Evolutionary conservation across 2,888 invertebrate genomes (phyloP), one percentile per base, ranked within the genome.

Genomic region (Idaea aversata): DNA sequence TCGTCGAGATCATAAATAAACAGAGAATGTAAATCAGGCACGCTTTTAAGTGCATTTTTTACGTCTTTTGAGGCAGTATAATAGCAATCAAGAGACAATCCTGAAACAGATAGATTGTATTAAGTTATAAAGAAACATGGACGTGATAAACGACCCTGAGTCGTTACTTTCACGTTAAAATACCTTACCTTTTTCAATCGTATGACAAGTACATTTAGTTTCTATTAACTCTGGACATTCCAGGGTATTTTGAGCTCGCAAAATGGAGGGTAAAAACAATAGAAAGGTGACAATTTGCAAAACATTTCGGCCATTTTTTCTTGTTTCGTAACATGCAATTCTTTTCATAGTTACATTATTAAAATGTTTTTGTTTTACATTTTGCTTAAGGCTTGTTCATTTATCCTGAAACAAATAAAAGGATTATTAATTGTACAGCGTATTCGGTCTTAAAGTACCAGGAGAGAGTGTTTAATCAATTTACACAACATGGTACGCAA

Each of bases 1-100:
- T 95, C 95, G 89, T 98, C 97, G 77, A 98, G 94, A 84, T 98
- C 97, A 93, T 97, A 97, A 80, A 98, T 95, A 84, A 96, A 97
- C 83, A 98, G 93, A 61, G 97, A 97, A 88, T 98, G 97, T 80
- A 98, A 94, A 77, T 93, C 87, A 71, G 94, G 93, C 76, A 95
- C 93, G 82, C 94, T 94, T 83, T 95, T 94, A 77, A 98, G 93
- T 66, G 97, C 96, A 76, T 94, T 93, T 83, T 95, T 95, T 82
- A 98, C 94, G 68, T 96, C 95, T 79, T 94, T 94, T 70, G 95
- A 94, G 69, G 95, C 95, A 64, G 97, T 96, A 68, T 96, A 96
- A 72, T 97, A 97, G 88, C 98, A 98, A 89, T 98, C 97, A 78
- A 98, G 94, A 89, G 96, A 97, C 67, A 97, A 94, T 70, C 97